Evolutionary conservation across 2,797 vertebrate species (phyloP).

Genomic region (Carcharodon carcharias): DNA sequence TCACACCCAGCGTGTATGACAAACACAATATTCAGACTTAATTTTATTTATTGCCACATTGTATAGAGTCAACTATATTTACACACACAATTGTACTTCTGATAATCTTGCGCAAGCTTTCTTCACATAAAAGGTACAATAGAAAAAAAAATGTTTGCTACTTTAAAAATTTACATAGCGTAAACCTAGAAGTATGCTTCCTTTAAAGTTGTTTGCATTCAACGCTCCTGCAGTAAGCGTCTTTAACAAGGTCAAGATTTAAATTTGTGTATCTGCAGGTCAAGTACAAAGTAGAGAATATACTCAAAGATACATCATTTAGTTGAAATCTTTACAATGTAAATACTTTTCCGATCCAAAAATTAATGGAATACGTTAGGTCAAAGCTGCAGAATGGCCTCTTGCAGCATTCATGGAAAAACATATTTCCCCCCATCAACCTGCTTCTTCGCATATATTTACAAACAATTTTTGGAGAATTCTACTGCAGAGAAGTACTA

Average conservation of each 20-base stretch:
- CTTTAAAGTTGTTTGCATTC: background rate
- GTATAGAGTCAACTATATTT: background rate
- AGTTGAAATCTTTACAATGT: background rate
- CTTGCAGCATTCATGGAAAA: constrained; percentile 8
- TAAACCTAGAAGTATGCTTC: background rate
- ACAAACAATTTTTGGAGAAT: background rate
- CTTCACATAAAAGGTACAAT: constrained; percentile 1
- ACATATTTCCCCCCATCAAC: background rate
- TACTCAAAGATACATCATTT: constrained; percentile 1
- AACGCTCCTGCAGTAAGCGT: background rate
- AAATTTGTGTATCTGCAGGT: constrained; percentile 1
- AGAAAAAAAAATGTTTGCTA: constrained; percentile 10
- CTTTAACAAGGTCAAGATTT: background rate
- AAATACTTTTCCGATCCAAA: constrained; percentile 23
- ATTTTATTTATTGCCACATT: constrained; percentile 25
- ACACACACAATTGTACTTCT: background rate
- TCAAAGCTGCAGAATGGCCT: background rate
- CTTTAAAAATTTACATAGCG: background rate
- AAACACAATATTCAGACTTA: background rate
- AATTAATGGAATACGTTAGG: background rate
- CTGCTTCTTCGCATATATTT: background rate
- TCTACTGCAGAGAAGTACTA: background rate
- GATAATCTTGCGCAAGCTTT: constrained; percentile 13
- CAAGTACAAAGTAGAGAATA: background rate
- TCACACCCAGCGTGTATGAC: background rate